Percentiles rank a stretch among this genome's conserved stretches.
Evolutionary conservation across 2,888 invertebrate genomes (phyloP).

Genomic region (Euzophera pinguis): DNA sequence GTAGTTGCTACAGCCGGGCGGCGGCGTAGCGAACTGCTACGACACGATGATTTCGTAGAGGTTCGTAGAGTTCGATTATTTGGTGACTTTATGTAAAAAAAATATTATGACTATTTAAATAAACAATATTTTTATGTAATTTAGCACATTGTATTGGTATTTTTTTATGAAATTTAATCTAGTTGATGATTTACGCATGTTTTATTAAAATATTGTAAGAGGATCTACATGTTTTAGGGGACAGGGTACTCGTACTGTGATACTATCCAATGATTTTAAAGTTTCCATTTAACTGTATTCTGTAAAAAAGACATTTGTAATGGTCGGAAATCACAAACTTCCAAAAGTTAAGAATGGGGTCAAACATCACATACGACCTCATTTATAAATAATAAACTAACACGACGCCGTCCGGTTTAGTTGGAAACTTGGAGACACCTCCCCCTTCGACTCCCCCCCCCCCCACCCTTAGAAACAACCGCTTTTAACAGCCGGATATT

Average conservation of each 20-base stretch:
- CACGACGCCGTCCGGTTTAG: background rate
- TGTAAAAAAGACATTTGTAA: no score
- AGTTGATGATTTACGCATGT: no score
- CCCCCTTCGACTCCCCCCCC: conserved; percentile 3
- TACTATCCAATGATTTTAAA: no score
- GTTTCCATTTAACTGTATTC: no score
- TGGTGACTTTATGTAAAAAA: no score
- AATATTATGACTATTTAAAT: no score
- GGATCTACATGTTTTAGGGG: no score
- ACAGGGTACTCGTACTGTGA: no score
- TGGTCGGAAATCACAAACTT: background rate
- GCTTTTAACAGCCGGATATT: conserved; percentile 21
- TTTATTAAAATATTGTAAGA: no score
- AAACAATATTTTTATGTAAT: no score
- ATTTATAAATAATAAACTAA: background rate
- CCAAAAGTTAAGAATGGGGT: background rate
- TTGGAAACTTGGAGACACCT: background rate
- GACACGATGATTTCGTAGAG: background rate
- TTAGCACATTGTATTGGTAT: no score
- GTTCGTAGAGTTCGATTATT: background rate
- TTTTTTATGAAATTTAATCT: no score
- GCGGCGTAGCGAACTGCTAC: background rate
- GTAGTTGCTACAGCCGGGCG: background rate
- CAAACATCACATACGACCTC: background rate
- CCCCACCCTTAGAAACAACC: conserved; percentile 11